Evolutionary conservation across 2,888 invertebrate species (phyloP), one percentile per base, ranked within the genome.

Genomic region (Spisula solida): DNA sequence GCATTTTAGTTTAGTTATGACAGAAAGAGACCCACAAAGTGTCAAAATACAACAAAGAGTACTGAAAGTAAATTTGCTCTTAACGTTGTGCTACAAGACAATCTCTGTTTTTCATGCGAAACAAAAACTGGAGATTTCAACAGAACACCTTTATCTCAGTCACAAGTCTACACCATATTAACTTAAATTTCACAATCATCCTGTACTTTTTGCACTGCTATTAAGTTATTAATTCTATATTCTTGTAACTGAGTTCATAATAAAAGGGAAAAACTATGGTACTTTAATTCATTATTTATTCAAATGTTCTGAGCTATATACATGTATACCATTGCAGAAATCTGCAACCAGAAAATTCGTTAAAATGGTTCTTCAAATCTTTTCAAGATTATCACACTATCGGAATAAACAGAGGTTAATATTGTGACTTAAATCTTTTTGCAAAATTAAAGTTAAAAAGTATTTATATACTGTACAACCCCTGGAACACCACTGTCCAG

Each of bases 41-140:
- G 75, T 75, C 75, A 75, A 75, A 75, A 34, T 75, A 31, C 34
- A 75, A 75, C 75, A 75, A 75, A 75, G 34, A 75, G 31, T 75
- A 18, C 29, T 25, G 20, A 75, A 34, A 14, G 31, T 75, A 25
- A 75, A 75, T 31, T 75, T 16, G 34, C 34, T 31, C 75, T 34
- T 16, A 75, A 25, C 25, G n/a, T 16, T 34, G 25, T 25, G 14
- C 29, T 75, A 34, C 75, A 75, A 16, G 75, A 75, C 31, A 75
- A 16, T 60, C 2, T 18, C 18, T 16, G 34, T 75, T 75, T 75
- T 75, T 75, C 75, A 5, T 25, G 16, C 18, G 0, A 18, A 0
- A 31, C 34, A 75, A 75, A 75, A 75, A 75, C 12, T 18, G 60
- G 29, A 31, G 18, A 75, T 31, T 75, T 75, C 29, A 75, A 75